These are phyloP conservation scores for Pteronotus mesoamericanus DNA, from an alignment of 2,797 vertebrate species.

Conservation along the genomic window DNA sequence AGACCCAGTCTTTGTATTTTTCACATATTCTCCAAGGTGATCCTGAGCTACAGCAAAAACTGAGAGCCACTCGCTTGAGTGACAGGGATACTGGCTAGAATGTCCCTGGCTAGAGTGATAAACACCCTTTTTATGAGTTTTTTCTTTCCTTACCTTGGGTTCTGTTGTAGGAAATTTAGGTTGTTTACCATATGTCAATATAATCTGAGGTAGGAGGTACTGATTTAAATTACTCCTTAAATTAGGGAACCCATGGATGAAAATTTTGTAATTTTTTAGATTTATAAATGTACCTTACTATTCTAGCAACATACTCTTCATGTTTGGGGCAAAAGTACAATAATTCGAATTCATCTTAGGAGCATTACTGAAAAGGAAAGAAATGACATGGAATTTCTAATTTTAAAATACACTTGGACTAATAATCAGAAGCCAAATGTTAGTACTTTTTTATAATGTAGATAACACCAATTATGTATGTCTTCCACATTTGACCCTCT, in stretches of 20 bases:
- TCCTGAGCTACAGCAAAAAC: neutral
- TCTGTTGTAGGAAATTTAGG: neutral
- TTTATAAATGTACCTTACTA: neutral
- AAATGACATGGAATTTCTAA: neutral
- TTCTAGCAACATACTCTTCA: neutral
- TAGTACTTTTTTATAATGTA: neutral
- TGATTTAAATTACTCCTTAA: neutral
- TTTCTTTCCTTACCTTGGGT: neutral
- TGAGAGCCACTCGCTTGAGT: neutral
- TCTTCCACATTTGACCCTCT: neutral
- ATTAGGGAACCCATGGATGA: neutral
- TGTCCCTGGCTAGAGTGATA: neutral
- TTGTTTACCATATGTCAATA: neutral
- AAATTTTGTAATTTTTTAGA: neutral
- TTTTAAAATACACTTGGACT: neutral
- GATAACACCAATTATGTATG: neutral
- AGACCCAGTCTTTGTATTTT: neutral
- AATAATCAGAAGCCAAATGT: neutral
- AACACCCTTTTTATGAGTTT: neutral
- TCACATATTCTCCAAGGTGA: neutral
- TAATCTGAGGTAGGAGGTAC: neutral
- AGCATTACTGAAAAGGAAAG: neutral
- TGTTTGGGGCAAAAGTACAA: neutral
- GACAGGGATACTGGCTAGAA: neutral
- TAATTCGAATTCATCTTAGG: conserved; percentile 20